phyloP scores from a whole-genome alignment of 1,140 invertebrate species.

The Calycopis cecrops region DNA sequence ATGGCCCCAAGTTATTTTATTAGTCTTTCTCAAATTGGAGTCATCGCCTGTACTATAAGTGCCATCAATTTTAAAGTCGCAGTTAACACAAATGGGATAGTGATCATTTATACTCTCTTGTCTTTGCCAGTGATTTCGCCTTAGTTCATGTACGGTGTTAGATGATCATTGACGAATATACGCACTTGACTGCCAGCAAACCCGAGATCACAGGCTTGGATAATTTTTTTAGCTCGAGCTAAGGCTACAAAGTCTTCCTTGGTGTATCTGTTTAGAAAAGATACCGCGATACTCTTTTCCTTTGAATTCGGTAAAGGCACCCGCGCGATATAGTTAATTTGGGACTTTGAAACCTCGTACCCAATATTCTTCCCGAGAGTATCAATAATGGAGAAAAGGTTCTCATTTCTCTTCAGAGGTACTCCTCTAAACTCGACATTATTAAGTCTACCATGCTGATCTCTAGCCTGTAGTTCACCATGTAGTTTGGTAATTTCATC shows the following conservation, averaged over 20 bases:
- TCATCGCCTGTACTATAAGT: no score
- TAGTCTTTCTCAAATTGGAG: no score
- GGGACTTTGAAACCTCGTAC: conserved; percentile 1
- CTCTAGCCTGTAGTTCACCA: neutral
- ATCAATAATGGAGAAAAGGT: conserved; percentile 14
- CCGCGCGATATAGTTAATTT: neutral
- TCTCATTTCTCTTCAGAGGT: conserved; percentile 18
- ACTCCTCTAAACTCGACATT: conserved; percentile 14
- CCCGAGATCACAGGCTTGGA: neutral
- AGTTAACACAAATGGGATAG: no score
- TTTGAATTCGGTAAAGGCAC: neutral
- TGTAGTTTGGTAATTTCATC: neutral
- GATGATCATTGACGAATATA: conserved; percentile 3
- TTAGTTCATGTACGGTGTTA: neutral
- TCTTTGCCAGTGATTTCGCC: no score
- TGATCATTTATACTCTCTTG: no score
- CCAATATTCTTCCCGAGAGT: conserved; percentile 11
- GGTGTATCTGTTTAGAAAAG: neutral
- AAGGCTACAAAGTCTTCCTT: neutral
- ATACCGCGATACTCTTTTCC: neutral
- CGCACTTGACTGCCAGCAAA: neutral
- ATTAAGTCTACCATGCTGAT: conserved; percentile 15
- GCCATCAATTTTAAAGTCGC: no score
- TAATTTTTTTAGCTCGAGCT: neutral
- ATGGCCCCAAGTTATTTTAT: no score